These are phyloP conservation scores for Sylvia borin DNA, from an alignment of 2,797 vertebrate genomes.

Conservation along the genomic window DNA sequence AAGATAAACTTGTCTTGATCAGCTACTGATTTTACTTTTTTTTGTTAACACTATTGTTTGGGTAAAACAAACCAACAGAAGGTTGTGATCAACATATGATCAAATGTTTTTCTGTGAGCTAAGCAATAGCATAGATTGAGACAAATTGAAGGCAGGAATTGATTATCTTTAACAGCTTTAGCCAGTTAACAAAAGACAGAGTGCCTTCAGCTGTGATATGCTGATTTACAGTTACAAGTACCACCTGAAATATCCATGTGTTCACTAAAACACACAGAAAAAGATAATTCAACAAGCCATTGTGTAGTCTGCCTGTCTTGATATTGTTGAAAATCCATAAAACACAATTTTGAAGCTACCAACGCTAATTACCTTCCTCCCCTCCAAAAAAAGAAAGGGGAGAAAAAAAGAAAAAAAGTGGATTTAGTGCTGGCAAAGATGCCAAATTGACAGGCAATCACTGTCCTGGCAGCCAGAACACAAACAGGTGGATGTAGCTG, in stretches of 20 bases:
- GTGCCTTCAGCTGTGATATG: not conserved
- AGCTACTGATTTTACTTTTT: constrained; percentile 68
- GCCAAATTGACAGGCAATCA: constrained; percentile 47
- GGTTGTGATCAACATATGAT: not conserved
- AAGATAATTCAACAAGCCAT: not conserved
- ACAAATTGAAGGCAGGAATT: constrained; percentile 59
- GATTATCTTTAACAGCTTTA: constrained; percentile 55
- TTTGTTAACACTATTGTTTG: constrained; percentile 32
- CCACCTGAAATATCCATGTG: not conserved
- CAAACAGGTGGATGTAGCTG: constrained; percentile 63
- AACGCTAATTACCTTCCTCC: not conserved
- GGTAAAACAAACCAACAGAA: constrained; percentile 44
- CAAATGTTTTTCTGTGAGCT: constrained; percentile 47
- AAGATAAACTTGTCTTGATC: constrained; percentile 59
- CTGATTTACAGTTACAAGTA: not conserved
- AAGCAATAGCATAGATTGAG: constrained; percentile 55
- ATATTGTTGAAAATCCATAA: not conserved
- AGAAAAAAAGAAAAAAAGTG: not conserved
- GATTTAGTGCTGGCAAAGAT: constrained; percentile 2
- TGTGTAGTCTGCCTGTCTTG: not conserved
- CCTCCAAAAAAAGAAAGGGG: too few species aligned
- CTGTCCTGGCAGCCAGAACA: constrained; percentile 55
- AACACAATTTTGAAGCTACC: not conserved
- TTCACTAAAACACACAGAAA: not conserved
- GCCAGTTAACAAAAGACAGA: constrained; percentile 38